These are phyloP conservation scores for Phania funesta DNA, from an alignment of 2,888 invertebrate genomes.

Conservation along the genomic window DNA sequence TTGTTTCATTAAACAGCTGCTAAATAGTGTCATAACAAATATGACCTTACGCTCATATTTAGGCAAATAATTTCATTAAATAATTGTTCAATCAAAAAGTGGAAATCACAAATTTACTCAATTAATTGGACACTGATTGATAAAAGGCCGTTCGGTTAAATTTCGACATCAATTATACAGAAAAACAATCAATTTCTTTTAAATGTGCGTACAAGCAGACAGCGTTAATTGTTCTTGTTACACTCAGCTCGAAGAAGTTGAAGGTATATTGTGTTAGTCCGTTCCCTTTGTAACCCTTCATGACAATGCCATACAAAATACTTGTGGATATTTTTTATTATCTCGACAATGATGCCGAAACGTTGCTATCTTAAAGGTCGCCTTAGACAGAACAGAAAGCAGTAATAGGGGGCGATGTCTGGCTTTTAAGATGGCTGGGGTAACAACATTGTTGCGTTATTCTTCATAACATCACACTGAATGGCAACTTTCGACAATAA, in stretches of 20 bases:
- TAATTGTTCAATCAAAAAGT: slow-evolving; percentile 8
- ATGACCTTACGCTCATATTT: slow-evolving; percentile 6
- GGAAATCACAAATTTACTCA: neutral
- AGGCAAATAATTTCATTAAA: slow-evolving; percentile 23
- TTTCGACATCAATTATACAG: neutral
- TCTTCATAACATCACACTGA: too few relatives aligned
- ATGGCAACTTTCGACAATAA: too few relatives aligned
- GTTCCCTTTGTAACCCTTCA: neutral
- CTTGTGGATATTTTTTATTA: too few relatives aligned
- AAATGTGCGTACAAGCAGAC: slow-evolving; percentile 11
- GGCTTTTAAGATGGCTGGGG: too few relatives aligned
- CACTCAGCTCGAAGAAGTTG: neutral
- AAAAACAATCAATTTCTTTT: neutral
- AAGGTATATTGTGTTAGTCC: neutral
- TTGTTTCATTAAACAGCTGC: neutral
- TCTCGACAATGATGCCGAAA: too few relatives aligned
- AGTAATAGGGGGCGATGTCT: too few relatives aligned
- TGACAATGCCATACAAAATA: neutral
- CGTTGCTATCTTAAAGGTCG: too few relatives aligned
- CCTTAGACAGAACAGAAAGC: too few relatives aligned
- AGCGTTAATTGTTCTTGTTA: neutral
- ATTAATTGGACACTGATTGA: slow-evolving; percentile 22
- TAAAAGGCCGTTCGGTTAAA: neutral
- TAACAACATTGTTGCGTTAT: too few relatives aligned
- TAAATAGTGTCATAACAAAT: slow-evolving; percentile 11